A percentile compares a stretch with the other conserved stretches of the same genome.
Conservation (phyloP, 2,113 vertebrate species). For the Hoplias malabaricus region DNA sequence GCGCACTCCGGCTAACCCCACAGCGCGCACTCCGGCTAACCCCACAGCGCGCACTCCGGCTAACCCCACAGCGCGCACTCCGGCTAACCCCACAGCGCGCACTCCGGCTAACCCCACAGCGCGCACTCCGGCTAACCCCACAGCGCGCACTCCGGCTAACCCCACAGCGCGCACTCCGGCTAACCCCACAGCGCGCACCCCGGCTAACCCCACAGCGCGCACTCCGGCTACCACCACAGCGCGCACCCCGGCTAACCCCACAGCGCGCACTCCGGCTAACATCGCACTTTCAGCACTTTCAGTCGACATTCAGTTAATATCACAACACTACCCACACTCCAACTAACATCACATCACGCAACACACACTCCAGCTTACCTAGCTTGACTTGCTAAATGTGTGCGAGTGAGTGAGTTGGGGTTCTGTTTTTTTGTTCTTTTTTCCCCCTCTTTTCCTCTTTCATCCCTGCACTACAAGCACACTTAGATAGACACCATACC, state of each 20-base stretch:
- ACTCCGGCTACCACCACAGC: too few relatives aligned
- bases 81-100: too few relatives aligned
- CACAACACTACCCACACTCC: too few relatives aligned
- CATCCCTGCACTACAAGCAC: neutral
- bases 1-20: neutral
- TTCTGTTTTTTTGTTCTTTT: too few relatives aligned
- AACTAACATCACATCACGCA: neutral
- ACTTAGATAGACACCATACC: too few relatives aligned
- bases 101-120: neutral
- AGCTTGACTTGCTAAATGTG: too few relatives aligned
- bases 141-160: neutral
- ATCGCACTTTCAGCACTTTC: too few relatives aligned
- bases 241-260: neutral
- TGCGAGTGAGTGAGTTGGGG: too few relatives aligned
- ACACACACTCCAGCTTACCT: neutral
- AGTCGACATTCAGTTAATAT: too few relatives aligned
- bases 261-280: neutral
- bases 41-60: neutral
- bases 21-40: slow-evolving; percentile 9
- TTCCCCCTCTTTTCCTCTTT: too few relatives aligned
- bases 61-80: neutral
- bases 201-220: too few relatives aligned
- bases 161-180: slow-evolving; percentile 2
- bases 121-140: too few relatives aligned
- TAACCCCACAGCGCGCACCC: neutral